Conservation (phyloP, 2,888 invertebrate species). For the Spialia ferax region DNA sequence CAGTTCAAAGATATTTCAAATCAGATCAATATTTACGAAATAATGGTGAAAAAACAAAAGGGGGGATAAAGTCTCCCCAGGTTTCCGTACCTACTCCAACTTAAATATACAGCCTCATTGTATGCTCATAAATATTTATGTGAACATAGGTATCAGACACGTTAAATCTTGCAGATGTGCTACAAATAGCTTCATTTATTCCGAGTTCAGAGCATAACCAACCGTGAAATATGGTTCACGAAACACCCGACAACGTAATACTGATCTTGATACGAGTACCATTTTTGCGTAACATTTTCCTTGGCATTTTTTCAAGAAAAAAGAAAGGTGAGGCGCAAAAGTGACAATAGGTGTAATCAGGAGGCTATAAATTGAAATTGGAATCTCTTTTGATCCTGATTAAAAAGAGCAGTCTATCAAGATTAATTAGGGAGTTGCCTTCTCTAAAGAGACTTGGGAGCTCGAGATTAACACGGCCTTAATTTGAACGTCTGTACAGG, state of each 20-base stretch:
- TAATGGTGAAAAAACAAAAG: no score
- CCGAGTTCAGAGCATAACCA: conserved; percentile 26
- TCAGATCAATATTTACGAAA: no score
- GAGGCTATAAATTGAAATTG: conserved; percentile 21
- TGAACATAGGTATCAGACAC: conserved; percentile 18
- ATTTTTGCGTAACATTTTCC: conserved; percentile 20
- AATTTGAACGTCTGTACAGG: conserved; percentile 36
- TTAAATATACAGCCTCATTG: conserved; percentile 13
- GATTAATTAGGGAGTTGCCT: conserved; percentile 49
- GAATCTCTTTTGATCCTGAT: conserved; percentile 16
- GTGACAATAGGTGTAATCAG: conserved; percentile 23
- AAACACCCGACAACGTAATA: conserved; percentile 20
- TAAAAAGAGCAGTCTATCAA: conserved; percentile 46
- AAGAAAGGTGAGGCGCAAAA: background rate
- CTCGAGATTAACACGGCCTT: conserved; percentile 42
- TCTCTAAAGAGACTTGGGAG: conserved; percentile 43
- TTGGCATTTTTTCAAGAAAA: background rate
- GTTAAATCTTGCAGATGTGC: conserved; percentile 19
- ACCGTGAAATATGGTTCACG: conserved; percentile 25
- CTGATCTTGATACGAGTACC: conserved; percentile 14
- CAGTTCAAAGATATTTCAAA: no score
- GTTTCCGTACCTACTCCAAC: no score
- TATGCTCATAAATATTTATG: conserved; percentile 10
- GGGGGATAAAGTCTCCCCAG: no score
- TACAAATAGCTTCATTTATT: conserved; percentile 33